Evolutionary conservation across 64 coral and sea anemone species (phyloP), one percentile per base, ranked within the genome.

Genomic region (Montipora foliosa): DNA sequence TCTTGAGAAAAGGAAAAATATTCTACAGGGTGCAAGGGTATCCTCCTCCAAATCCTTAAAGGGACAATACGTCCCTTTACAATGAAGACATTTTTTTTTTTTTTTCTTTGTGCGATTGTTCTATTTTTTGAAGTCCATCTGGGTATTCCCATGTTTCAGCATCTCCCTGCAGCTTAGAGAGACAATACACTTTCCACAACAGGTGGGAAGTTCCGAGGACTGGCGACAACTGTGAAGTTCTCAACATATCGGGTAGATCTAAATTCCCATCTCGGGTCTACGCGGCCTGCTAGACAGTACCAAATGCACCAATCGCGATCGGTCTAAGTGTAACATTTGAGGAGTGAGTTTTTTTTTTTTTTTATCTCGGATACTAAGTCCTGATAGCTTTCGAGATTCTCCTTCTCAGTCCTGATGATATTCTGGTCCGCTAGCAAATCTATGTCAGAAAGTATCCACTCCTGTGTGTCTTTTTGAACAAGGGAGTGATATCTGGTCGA

Each of bases 321-420:
- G 80, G 80, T 37, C 59, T 66, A 24, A 37, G 12, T 57, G 50
- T 82, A 7, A 82, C 80, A 14, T 60, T 82, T 22, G 80, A 82
- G 24, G 80, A 17, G 29, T 1, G 29, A 29, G 29, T 29, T 29
- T 29, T 29, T 60, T 53, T 15, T 21, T 10, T 1, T 58, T 61
- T 22, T 82, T 51, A 82, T 82, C 61, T 82, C 80, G 29, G 22
- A 59, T 82, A 53, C 80, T 82, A 82, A 0, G 16, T 82, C 80
- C 80, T 82, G 50, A 19, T 82, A 60, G 51, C 47, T 82, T 60
- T 82, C 59, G 19, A 82, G 51, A 51, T 82, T 82, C 80, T 82
- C 80, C 80, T 82, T 44, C 75, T 48, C 79, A 52, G 48, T 15
- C 79, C 21, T 55, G 57, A 81, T 61, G 79, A 81, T 81, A 19